Conservation (phyloP, 2,797 vertebrate genomes). For the Mormyrus proboscirostris region DNA sequence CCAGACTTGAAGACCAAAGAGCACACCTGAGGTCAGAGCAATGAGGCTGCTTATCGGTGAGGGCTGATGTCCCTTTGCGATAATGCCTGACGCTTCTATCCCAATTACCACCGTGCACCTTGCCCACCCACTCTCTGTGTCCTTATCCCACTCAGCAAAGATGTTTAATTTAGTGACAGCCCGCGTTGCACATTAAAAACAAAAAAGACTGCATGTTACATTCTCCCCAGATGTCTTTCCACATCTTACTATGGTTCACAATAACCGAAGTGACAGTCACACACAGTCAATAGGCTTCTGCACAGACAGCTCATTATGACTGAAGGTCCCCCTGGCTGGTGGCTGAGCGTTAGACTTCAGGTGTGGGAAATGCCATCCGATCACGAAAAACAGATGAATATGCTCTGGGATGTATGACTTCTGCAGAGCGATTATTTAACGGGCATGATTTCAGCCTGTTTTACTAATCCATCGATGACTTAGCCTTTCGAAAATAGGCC, state of each 20-base stretch:
- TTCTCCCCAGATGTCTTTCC: not conserved
- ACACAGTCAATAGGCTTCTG: not conserved
- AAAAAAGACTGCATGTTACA: not conserved
- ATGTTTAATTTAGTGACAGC: not conserved
- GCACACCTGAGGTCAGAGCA: slow-evolving; percentile 6
- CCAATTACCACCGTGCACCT: not conserved
- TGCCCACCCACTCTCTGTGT: not conserved
- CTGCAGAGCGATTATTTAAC: not conserved
- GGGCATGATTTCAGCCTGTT: not conserved
- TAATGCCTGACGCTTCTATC: not conserved
- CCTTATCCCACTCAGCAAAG: not conserved
- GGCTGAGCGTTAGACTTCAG: not conserved
- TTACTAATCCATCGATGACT: not conserved
- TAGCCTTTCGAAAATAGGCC: not conserved
- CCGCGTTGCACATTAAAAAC: not conserved
- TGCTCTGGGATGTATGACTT: not conserved
- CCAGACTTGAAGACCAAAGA: not conserved
- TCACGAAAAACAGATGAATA: not conserved
- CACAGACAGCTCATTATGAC: not conserved
- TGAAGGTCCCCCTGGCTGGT: not conserved
- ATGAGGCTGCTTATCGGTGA: slow-evolving; percentile 2
- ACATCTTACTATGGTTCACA: not conserved
- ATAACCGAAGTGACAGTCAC: not conserved
- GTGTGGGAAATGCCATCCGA: not conserved
- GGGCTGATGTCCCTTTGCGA: not conserved